Base-by-base conservation (phyloP, 2,888 invertebrate species). In the Chloroclysta siterata region DNA sequence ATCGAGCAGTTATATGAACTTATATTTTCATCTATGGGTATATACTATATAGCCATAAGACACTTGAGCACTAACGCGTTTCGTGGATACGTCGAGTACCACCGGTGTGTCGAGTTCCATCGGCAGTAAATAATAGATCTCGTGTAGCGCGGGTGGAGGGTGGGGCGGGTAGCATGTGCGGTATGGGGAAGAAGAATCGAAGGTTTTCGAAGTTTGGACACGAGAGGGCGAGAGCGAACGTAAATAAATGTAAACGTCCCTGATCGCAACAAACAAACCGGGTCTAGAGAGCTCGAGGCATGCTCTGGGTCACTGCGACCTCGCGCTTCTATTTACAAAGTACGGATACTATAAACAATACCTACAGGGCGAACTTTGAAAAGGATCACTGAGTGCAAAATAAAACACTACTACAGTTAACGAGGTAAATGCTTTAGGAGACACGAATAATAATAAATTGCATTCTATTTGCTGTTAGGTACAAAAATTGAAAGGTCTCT, bases 181-280 rank as follows among this genome's bases (percentile, higher is more conserved):
- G 63, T 68, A 56, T 46, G 64, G 69, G 68, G 72, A 60, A 68
- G 70, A 53, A 51, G 65, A 71, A 73, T 75, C 70, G 72, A 71
- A 74, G 69, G 68, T 72, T 74, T 76, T 75, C 69, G 60, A 69
- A 81, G 75, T 81, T 82, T 78, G 73, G 77, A 75, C 76, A 75
- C 72, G 53, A 66, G 68, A 65, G 70, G 71, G 69, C 64, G 72
- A 66, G 71, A 65, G 69, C 58, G 63, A 66, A 74, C 68, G 74
- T 75, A 81, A 81, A 82, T 80, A 80, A 81, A 79, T 77, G 75
- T 79, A 76, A 79, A 71, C 72, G 74, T 72, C 73, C 68, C 22
- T 73, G 75, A 78, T 75, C 73, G 73, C 72, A 75, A 75, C 74
- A 81, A 80, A 78, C 75, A 78, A 72, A 69, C 69, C 65, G 58